Evolutionary conservation across 2,113 vertebrate species (phyloP).

Genomic region (Phoenicopterus ruber): DNA sequence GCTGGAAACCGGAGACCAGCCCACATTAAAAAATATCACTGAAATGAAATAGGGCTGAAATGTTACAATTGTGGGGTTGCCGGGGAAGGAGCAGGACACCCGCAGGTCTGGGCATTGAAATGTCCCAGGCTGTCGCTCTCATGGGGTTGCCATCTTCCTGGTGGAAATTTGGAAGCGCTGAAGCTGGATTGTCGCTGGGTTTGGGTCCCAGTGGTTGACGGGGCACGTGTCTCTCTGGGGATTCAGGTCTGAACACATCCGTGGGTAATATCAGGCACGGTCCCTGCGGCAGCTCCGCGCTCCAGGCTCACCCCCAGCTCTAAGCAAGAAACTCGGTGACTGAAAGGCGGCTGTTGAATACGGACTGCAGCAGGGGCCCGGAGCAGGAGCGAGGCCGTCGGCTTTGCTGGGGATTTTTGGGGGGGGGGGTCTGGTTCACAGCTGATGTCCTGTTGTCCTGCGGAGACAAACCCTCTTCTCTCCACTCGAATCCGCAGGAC

Average conservation of each 20-base stretch:
- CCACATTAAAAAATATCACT: neutral
- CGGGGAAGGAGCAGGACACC: neutral
- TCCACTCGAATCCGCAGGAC: constrained; percentile 71
- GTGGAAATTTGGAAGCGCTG: neutral
- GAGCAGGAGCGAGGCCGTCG: neutral
- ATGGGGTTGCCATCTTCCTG: neutral
- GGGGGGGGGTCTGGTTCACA: accelerated
- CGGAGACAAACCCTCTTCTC: neutral
- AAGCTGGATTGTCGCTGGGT: neutral
- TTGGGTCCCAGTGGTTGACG: accelerated
- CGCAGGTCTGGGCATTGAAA: neutral
- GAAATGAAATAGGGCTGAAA: neutral
- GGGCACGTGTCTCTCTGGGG: neutral
- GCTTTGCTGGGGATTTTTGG: neutral
- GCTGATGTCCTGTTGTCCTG: neutral
- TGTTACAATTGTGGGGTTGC: neutral
- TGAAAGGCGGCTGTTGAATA: accelerated
- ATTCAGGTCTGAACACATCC: neutral
- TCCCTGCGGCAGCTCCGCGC: neutral
- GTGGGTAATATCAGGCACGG: neutral
- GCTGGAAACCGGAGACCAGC: neutral
- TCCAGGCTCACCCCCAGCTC: neutral
- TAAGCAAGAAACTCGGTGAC: neutral
- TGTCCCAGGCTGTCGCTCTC: neutral
- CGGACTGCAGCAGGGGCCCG: neutral